A percentile compares a stretch with the other conserved stretches of the same genome.
Conservation (phyloP, 2,888 invertebrate species). For the Dicranocentrus wangi region DNA sequence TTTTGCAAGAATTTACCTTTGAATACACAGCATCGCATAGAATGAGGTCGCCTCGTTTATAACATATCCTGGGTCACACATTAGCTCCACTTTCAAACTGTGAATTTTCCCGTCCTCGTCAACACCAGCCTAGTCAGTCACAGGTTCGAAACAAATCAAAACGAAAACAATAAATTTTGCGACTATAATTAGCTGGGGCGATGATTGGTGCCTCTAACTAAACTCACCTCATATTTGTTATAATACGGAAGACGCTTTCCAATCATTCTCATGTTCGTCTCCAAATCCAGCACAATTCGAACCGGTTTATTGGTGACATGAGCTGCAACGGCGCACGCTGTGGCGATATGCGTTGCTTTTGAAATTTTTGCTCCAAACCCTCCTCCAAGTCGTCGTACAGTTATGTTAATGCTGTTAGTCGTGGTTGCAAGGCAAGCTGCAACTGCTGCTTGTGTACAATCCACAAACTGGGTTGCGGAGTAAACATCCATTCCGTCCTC, state of each 20-base stretch:
- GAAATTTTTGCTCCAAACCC: conserved; percentile 29
- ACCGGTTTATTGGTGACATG: conserved; percentile 81
- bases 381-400: conserved; percentile 10
- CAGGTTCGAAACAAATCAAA: conserved; percentile 76
- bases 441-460: conserved; percentile 79
- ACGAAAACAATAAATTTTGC: background rate
- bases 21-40: conserved; percentile 30
- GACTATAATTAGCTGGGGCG: no score
- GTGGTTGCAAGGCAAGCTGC: no score
- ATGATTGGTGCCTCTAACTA: no score
- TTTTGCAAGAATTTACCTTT: no score
- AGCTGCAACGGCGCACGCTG: conserved; percentile 83
- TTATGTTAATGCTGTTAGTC: conserved; percentile 14
- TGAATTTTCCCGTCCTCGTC: conserved; percentile 74
- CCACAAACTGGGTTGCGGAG: conserved; percentile 81
- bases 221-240: conserved; percentile 79
- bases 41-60: conserved; percentile 71
- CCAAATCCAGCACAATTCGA: conserved; percentile 82
- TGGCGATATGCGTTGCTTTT: conserved; percentile 21
- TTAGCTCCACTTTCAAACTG: conserved; percentile 74
- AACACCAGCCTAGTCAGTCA: conserved; percentile 74
- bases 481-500: conserved; percentile 84
- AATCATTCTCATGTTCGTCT: conserved; percentile 82
- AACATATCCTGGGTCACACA: conserved; percentile 74
- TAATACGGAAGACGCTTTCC: conserved; percentile 82